Conservation (phyloP, 2,888 invertebrate genomes). For the Erebia aethiops region DNA sequence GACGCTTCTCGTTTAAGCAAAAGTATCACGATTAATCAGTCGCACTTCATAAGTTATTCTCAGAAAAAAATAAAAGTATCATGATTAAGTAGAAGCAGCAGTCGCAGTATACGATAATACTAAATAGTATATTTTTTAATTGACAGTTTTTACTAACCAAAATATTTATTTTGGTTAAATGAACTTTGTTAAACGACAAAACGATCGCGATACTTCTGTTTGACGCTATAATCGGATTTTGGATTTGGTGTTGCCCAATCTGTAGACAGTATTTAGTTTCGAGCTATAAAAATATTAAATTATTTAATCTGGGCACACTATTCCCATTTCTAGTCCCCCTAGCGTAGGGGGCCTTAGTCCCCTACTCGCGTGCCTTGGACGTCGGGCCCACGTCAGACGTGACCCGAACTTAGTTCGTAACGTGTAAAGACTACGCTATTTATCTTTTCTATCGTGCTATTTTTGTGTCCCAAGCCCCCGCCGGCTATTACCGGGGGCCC, state of each 20-base stretch:
- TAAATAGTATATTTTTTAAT: neutral
- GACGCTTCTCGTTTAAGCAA: neutral
- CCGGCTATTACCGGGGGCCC: conserved; percentile 51
- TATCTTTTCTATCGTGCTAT: conserved; percentile 44
- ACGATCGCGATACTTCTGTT: conserved; percentile 9
- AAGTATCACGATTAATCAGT: neutral
- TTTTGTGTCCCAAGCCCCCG: conserved; percentile 45
- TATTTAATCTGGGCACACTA: conserved; percentile 13
- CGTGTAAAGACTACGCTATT: conserved; percentile 50
- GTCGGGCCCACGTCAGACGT: conserved; percentile 48
- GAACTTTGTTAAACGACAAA: neutral
- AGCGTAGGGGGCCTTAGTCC: conserved; percentile 28
- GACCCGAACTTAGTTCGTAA: conserved; percentile 56
- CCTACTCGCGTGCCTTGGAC: conserved; percentile 41
- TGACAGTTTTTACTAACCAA: neutral
- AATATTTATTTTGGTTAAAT: neutral
- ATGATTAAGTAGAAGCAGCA: neutral
- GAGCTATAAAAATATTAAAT: conserved; percentile 11
- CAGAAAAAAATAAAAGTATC: neutral
- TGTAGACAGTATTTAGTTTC: conserved; percentile 14
- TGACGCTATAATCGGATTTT: neutral
- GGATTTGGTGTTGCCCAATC: conserved; percentile 13
- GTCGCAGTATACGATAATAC: neutral
- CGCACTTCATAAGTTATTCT: neutral
- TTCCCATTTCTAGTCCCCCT: conserved; percentile 7